Percentiles rank a stretch among this genome's conserved stretches.
Conservation (phyloP, 2,113 vertebrate genomes). For the Bungarus multicinctus region DNA sequence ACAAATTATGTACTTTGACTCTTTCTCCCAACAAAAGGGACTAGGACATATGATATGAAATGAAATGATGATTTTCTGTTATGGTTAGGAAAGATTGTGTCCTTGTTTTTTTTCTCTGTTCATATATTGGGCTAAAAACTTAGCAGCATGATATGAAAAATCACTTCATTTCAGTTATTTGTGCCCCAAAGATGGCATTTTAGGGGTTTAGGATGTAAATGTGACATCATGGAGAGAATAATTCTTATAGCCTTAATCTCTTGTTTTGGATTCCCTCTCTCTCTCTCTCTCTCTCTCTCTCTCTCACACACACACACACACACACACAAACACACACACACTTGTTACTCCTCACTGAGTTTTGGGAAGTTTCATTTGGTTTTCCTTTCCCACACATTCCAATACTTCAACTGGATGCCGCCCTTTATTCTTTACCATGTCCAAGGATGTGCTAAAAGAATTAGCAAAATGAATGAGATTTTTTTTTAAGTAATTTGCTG, state of each 20-base stretch:
- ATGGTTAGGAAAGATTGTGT: neutral
- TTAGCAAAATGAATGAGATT: conserved; percentile 14
- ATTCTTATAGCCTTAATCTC: neutral
- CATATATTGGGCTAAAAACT: neutral
- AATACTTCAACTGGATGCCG: neutral
- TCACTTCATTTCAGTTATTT: neutral
- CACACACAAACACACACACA: no score
- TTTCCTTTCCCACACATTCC: neutral
- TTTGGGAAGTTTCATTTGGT: neutral
- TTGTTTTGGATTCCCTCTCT: neutral
- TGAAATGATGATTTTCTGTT: neutral
- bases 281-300: no score
- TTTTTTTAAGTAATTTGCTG: conserved; percentile 1
- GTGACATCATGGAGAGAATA: neutral
- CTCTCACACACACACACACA: no score
- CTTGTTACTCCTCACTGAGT: no score
- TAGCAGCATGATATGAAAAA: neutral
- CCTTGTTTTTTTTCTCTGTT: neutral
- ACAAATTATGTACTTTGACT: neutral
- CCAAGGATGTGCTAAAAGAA: conserved; percentile 37
- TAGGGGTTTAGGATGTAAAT: neutral
- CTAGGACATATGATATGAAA: no score
- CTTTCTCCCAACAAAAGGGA: neutral
- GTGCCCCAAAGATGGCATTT: neutral
- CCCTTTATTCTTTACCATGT: conserved; percentile 31